phyloP scores from a whole-genome alignment of 2,113 vertebrate genomes.

The Microcebus jonahi region DNA sequence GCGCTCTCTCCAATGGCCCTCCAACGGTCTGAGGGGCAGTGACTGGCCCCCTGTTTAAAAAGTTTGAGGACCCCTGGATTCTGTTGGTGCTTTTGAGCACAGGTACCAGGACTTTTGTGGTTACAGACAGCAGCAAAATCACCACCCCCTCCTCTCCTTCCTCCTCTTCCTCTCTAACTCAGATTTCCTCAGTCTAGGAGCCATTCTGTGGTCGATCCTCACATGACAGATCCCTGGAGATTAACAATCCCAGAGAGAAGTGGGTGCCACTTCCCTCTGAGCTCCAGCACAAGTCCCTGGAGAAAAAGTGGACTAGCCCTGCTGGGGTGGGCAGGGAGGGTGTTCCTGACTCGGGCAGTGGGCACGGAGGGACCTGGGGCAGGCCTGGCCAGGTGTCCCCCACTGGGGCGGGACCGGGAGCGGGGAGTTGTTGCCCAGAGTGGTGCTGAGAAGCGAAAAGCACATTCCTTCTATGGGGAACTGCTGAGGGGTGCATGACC shows the following conservation, averaged over 20 bases:
- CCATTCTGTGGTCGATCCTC: not conserved
- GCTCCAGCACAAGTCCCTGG: not conserved
- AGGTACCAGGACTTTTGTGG: not conserved
- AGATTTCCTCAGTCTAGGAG: not conserved
- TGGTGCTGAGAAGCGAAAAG: not conserved
- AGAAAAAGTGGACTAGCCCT: not conserved
- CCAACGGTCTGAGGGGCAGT: too few species aligned
- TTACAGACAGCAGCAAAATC: not conserved
- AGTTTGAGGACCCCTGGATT: too few species aligned
- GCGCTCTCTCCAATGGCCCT: too few species aligned
- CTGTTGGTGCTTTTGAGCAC: not conserved
- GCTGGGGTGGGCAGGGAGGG: not conserved
- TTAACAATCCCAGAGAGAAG: not conserved
- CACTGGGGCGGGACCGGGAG: too few species aligned
- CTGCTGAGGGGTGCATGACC: rapidly evolving
- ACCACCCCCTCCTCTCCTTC: not conserved
- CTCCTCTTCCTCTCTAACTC: not conserved
- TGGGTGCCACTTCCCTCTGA: not conserved
- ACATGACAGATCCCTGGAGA: not conserved
- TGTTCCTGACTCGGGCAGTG: not conserved
- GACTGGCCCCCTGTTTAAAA: too few species aligned
- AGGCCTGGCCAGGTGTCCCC: not conserved
- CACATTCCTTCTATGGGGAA: not conserved
- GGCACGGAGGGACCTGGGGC: too few species aligned
- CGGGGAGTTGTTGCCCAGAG: too few species aligned